Conservation (phyloP, 2,888 invertebrate species). For the Sinodicranocentrus sp. region DNA sequence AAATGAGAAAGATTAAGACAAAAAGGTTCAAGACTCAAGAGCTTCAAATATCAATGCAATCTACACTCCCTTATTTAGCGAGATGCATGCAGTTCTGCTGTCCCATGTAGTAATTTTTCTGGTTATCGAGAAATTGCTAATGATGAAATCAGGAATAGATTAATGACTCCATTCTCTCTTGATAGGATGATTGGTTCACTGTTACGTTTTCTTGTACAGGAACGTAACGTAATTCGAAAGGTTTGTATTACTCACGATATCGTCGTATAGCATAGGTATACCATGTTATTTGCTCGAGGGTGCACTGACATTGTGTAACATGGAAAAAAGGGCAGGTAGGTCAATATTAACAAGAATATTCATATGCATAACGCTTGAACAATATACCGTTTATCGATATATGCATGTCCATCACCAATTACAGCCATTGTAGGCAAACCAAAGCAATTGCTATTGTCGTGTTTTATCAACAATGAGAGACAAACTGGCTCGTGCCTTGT, state of each 20-base stretch:
- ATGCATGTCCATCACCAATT: too few species aligned
- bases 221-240: not conserved
- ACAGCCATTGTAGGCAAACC: too few species aligned
- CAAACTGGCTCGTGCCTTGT: too few species aligned
- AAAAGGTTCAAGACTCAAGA: too few species aligned
- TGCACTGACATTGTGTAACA: slow-evolving; percentile 16
- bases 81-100: not conserved
- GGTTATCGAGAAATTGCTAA: not conserved
- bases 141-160: slow-evolving; percentile 45
- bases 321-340: slow-evolving; percentile 11
- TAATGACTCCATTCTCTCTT: not conserved
- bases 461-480: too few species aligned
- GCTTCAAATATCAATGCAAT: not conserved
- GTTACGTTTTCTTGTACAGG: not conserved
- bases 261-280: not conserved
- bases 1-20: not conserved
- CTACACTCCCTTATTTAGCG: not conserved
- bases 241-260: not conserved
- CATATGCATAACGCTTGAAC: not conserved
- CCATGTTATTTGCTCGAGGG: not conserved
- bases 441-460: too few species aligned
- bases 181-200: slow-evolving; percentile 1
- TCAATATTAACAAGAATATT: not conserved
- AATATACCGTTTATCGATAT: not conserved
- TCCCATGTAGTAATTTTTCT: not conserved